A percentile compares a stretch with the other conserved stretches of the same genome.
These are phyloP conservation scores for Hipparchia sbordonii DNA, from an alignment of 2,888 invertebrate genomes.

Conservation along the genomic window DNA sequence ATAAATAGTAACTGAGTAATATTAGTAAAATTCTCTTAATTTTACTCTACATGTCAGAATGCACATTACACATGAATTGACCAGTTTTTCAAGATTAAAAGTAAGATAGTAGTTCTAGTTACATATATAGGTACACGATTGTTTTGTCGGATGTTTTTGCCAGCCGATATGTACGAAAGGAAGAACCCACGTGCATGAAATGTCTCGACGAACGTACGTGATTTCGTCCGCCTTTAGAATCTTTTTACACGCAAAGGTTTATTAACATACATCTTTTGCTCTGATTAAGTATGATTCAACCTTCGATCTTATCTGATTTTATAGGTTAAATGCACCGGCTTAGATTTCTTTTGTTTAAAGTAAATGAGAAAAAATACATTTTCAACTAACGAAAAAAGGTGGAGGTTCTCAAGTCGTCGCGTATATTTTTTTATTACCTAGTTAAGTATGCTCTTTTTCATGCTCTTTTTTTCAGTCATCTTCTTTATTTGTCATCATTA, in stretches of 20 bases:
- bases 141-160: constrained; percentile 69
- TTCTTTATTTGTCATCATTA: not conserved
- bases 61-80: not conserved
- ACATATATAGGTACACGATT: constrained; percentile 20
- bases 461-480: not conserved
- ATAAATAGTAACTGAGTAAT: too few relatives aligned
- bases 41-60: not conserved
- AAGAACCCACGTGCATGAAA: constrained; percentile 61
- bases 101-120: constrained; percentile 1
- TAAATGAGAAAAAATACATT: not conserved
- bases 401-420: too few relatives aligned
- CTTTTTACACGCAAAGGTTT: constrained; percentile 40
- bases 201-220: constrained; percentile 45
- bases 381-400: too few relatives aligned
- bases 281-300: constrained; percentile 28
- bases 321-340: constrained; percentile 32
- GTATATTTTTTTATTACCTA: too few relatives aligned
- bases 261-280: constrained; percentile 36
- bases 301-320: constrained; percentile 41
- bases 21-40: not conserved
- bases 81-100: not conserved
- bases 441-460: not conserved
- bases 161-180: constrained; percentile 54
- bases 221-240: constrained; percentile 26
- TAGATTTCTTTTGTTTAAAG: constrained; percentile 6